Base-by-base conservation (phyloP, 2,888 invertebrate species). In the Mamestra brassicae region DNA sequence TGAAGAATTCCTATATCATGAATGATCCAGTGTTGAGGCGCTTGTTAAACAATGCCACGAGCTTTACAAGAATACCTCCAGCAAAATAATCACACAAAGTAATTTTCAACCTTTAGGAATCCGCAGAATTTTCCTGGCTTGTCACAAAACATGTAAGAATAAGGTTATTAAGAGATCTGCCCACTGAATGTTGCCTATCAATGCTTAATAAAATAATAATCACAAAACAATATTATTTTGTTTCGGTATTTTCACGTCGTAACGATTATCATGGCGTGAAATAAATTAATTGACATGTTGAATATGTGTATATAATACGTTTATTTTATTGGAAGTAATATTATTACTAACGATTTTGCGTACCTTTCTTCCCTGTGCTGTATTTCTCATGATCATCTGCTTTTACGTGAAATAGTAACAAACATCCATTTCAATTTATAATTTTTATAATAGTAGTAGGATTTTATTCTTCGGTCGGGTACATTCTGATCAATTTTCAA, bases 221-320 rank as follows among this genome's bases (percentile, higher is more conserved):
- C n/a, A 11, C n/a, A 42, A 45, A 57, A 62, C 3, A 36, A 34
- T 42, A n/a, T 73, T 34, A 80, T 63, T 62, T 26, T 62, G 3
- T 73, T 62, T 62, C 17, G 15, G 4, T 36, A 50, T 60, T 42
- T 42, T 15, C 6, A n/a, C 54, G 66, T 80, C 78, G 2, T 36
- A 13, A 7, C 34, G 6, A 54, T 78, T 26, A 36, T 26, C 42
- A 36, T 54, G 58, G 52, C 57, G 58, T 52, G 3, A 10, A 26
- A 11, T 52, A 26, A 26, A 1, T 26, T 26, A 47, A 57, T 47
- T 66, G 62, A 45, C 52, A 52, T 17, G 17, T 61, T 62, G 13
- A 52, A 26, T 54, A 47, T 10, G 15, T 47, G 3, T 5, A 1
- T 26, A 54, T 47, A 45, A 52, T n/a, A 45, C 2, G 7, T 47